Base-by-base conservation (phyloP, 2,113 vertebrate genomes). In the Dryoscopus gambensis region DNA sequence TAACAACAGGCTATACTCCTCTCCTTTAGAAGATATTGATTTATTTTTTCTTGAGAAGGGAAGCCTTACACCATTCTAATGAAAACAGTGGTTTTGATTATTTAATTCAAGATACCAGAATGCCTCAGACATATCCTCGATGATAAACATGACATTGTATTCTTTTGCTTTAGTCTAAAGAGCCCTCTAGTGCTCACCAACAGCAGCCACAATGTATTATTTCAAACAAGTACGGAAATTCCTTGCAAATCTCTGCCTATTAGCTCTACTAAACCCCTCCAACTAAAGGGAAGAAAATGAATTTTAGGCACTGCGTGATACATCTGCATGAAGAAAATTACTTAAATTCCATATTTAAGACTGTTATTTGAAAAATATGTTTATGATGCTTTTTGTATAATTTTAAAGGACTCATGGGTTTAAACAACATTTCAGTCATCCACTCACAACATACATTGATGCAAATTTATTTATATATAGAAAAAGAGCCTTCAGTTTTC, bases 121-220 rank as follows among this genome's bases (percentile, higher is more conserved):
- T 64, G 49, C n/a, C n/a, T 90, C 71, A 71, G 22, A 49, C 5
- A 3, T 4, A 17, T 44, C 46, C 60, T 78, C 22, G 22, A 5
- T 49, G 35, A 59, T 11, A 53, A 84, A 81, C 21, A 33, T 13
- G 35, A 40, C 9, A 19, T 16, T 46, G 7, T 57, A n/a, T 16
- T 49, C 28, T 56, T 88, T 92, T 92, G 37, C 52, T 35, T 59
- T 87, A 96, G 94, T 91, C 96, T 97, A 63, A 93, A 71, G 96
- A 91, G 97, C 97, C 98, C 98, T 96, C 98, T 98, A 97, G 97
- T 68, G 98, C 79, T 96, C 83, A 83, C 19, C 44, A 20, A 19
- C 10, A 3, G 5, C 71, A 67, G 31, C 12, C 20, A 35, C 6
- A 35, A 46, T 17, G 47, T 19, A 23, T 65, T 50, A 69, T 52